Conservation (phyloP, 2,888 invertebrate species). For the Scaptomyza reducta region DNA sequence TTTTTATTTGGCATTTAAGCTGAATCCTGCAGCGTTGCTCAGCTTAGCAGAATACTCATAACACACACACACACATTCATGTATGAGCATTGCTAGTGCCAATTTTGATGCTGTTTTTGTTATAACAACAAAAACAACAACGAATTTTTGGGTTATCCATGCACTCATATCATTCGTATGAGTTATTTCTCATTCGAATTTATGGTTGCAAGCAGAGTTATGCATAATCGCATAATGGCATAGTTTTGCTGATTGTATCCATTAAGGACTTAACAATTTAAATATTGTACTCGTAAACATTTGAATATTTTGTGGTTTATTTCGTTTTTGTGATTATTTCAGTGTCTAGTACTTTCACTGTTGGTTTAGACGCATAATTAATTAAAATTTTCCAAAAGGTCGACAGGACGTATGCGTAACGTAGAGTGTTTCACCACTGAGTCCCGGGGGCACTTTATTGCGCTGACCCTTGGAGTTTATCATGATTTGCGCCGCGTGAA, state of each 20-base stretch:
- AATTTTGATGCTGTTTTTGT: conserved; percentile 20
- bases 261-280: conserved; percentile 14
- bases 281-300: not conserved
- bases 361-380: conserved; percentile 60
- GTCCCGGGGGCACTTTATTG: conserved; percentile 47
- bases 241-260: conserved; percentile 30
- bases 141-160: conserved; percentile 5
- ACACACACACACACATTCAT: not conserved
- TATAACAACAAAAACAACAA: conserved; percentile 19
- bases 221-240: not conserved
- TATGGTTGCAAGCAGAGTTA: conserved; percentile 4
- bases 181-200: conserved; percentile 27
- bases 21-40: conserved; percentile 34
- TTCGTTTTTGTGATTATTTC: conserved; percentile 21
- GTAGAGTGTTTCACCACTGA: conserved; percentile 13
- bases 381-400: conserved; percentile 75
- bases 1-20: conserved; percentile 30
- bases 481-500: conserved; percentile 46
- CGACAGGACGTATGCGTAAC: conserved; percentile 44
- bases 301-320: conserved; percentile 7
- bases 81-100: conserved; percentile 24
- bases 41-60: conserved; percentile 21
- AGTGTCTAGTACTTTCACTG: conserved; percentile 9
- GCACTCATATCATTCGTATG: conserved; percentile 1
- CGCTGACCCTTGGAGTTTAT: conserved; percentile 63